Conservation (phyloP, 2,113 vertebrate genomes). For the Bombycilla garrulus region DNA sequence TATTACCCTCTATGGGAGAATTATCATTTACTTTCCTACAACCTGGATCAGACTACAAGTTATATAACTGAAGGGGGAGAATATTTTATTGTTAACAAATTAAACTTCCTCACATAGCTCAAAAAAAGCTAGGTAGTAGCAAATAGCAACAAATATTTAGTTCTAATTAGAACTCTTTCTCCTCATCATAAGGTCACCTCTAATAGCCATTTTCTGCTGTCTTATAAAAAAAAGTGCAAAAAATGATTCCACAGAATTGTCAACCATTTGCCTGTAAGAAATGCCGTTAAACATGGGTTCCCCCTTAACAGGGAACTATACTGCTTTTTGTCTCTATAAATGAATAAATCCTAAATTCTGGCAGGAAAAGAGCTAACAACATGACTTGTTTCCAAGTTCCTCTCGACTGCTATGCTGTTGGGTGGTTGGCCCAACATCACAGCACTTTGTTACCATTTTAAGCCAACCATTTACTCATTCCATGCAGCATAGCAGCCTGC, state of each 20-base stretch:
- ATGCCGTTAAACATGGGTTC: background rate
- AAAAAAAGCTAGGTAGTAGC: background rate
- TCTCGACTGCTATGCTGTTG: background rate
- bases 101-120: background rate
- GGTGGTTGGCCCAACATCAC: background rate
- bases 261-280: background rate
- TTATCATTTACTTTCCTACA: background rate
- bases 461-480: background rate
- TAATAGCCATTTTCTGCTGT: background rate
- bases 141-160: background rate
- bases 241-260: background rate
- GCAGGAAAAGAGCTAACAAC: background rate
- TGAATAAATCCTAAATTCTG: background rate
- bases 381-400: background rate
- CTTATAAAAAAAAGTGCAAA: background rate
- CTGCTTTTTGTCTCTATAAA: background rate
- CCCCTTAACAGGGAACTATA: background rate
- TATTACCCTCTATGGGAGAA: background rate
- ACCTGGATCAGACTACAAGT: background rate
- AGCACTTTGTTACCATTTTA: background rate
- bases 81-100: background rate
- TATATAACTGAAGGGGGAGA: background rate
- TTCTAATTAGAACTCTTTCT: background rate
- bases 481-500: background rate
- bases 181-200: background rate